Conservation (phyloP, 92 coral and sea anemone species). For the Zoanthus solanderi region DNA sequence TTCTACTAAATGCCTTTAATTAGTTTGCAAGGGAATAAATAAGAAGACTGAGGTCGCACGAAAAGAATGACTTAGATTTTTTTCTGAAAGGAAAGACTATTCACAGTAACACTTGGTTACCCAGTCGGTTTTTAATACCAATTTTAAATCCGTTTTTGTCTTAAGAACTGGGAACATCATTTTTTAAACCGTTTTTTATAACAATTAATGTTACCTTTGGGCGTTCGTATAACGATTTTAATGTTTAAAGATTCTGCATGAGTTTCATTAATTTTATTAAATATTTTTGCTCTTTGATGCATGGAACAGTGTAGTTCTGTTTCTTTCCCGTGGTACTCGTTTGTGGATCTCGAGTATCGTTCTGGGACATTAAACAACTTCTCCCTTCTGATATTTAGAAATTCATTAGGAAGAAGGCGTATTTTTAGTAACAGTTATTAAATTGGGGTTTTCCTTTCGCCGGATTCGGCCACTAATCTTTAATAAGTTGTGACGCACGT, state of each 20-base stretch:
- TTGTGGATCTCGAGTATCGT: not conserved
- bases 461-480: slow-evolving; percentile 20
- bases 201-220: no score
- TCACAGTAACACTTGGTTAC: no score
- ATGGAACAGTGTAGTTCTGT: not conserved
- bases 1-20: no score
- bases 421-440: not conserved
- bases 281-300: not conserved
- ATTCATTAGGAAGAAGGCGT: not conserved
- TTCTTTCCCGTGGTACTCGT: not conserved
- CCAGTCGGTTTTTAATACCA: no score
- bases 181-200: no score
- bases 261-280: not conserved
- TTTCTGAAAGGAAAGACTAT: no score
- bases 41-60: no score
- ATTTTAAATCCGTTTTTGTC: no score
- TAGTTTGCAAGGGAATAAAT: no score
- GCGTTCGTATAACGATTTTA: not conserved
- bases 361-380: not conserved
- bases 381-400: not conserved
- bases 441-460: slow-evolving; percentile 15
- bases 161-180: no score
- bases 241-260: not conserved
- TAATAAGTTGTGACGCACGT: not conserved
- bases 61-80: no score